Percentiles rank a stretch among this genome's conserved stretches.
phyloP scores from a whole-genome alignment of 1,140 invertebrate species.

The Chlorops oryzae region DNA sequence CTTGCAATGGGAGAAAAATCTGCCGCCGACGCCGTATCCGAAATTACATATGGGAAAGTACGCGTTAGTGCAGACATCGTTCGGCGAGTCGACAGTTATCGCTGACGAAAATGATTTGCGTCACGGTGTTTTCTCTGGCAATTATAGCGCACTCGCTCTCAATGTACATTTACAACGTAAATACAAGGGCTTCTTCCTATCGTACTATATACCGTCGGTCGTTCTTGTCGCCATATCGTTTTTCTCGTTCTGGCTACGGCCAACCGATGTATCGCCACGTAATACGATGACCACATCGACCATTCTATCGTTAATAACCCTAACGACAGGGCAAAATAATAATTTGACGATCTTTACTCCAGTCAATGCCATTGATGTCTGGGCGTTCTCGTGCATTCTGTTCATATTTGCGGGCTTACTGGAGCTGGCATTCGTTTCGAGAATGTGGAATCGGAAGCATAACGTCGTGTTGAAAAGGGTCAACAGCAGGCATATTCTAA shows the following conservation, averaged over 20 bases:
- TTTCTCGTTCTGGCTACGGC: conserved; percentile 86
- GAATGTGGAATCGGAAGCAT: conserved; percentile 75
- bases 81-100: conserved; percentile 60
- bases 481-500: conserved; percentile 77
- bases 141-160: conserved; percentile 72
- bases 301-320: conserved; percentile 80
- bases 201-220: conserved; percentile 84
- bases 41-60: conserved; percentile 77
- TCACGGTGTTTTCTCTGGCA: conserved; percentile 66
- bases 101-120: conserved; percentile 53
- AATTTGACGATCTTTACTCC: conserved; percentile 81
- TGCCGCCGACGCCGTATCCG: conserved; percentile 64
- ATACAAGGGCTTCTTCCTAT: conserved; percentile 82
- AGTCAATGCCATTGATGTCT: conserved; percentile 80
- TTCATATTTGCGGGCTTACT: conserved; percentile 81
- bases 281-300: conserved; percentile 71
- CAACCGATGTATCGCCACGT: conserved; percentile 74
- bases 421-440: conserved; percentile 86
- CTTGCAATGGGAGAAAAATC: conserved; percentile 65
- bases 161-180: conserved; percentile 69
- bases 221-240: conserved; percentile 82
- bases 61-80: conserved; percentile 56
- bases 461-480: conserved; percentile 75
- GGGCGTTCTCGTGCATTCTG: conserved; percentile 75
- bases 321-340: conserved; percentile 68